A percentile compares a stretch with the other conserved stretches of the same genome.
Conservation (phyloP, 2,113 vertebrate species). For the Asarcornis scutulata region DNA sequence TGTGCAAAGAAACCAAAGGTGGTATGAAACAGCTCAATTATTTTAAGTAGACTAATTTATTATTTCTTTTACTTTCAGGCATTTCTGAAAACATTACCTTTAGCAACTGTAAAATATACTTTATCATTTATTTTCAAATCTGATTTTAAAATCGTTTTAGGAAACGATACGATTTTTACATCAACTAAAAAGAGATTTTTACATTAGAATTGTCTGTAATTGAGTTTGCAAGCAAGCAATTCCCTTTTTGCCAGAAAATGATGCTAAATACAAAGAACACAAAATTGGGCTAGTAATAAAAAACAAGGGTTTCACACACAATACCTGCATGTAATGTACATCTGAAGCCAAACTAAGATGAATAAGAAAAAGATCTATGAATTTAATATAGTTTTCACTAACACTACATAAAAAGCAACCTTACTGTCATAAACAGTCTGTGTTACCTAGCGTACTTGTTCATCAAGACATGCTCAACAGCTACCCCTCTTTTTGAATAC, state of each 20-base stretch:
- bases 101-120: not conserved
- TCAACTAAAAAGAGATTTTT: not conserved
- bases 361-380: not conserved
- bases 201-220: not conserved
- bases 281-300: not conserved
- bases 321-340: rapidly evolving
- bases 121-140: not conserved
- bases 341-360: not conserved
- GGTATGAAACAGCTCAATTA: not conserved
- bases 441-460: not conserved
- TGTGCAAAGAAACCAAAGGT: not conserved
- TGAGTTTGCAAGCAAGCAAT: not conserved
- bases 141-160: not conserved
- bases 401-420: not conserved
- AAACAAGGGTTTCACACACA: rapidly evolving
- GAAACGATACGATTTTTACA: not conserved
- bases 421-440: not conserved
- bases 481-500: not conserved
- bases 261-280: not conserved
- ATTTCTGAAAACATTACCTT: not conserved
- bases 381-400: not conserved
- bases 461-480: not conserved
- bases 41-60: not conserved
- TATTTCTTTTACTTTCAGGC: not conserved
- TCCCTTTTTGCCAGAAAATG: not conserved